Conservation (phyloP, 2,113 vertebrate species). For the Chionodraco myersi region DNA sequence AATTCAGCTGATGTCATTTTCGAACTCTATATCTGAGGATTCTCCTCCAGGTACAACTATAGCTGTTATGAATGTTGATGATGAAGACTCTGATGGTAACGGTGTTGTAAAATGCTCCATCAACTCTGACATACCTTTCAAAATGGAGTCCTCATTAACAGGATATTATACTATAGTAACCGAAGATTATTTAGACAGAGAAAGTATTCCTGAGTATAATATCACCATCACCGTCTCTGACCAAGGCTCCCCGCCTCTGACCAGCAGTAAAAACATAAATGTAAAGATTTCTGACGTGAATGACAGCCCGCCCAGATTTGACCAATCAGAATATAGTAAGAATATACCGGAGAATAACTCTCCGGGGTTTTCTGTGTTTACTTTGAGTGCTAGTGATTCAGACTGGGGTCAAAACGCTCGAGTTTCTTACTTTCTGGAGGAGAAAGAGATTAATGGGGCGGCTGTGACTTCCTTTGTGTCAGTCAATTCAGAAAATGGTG, state of each 20-base stretch:
- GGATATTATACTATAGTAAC: conserved; percentile 79
- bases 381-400: conserved; percentile 66
- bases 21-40: conserved; percentile 73
- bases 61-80: conserved; percentile 78
- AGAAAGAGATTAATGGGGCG: conserved; percentile 25
- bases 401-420: conserved; percentile 81
- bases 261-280: conserved; percentile 66
- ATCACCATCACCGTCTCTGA: conserved; percentile 74
- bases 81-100: conserved; percentile 78
- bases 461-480: too few relatives aligned
- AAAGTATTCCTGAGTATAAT: conserved; percentile 74
- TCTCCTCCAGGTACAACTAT: conserved; percentile 17
- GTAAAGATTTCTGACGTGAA: conserved; percentile 83
- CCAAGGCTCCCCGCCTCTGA: conserved; percentile 66
- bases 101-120: conserved; percentile 75
- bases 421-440: conserved; percentile 76
- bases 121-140: conserved; percentile 74
- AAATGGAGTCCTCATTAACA: conserved; percentile 74
- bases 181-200: conserved; percentile 72
- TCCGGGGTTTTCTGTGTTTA: conserved; percentile 75
- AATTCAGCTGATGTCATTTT: conserved; percentile 80
- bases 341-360: conserved; percentile 82
- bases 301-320: conserved; percentile 80
- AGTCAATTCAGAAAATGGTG: too few relatives aligned
- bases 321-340: conserved; percentile 68